Base-by-base conservation (phyloP, 2,888 invertebrate genomes). In the Urechis unicinctus region DNA sequence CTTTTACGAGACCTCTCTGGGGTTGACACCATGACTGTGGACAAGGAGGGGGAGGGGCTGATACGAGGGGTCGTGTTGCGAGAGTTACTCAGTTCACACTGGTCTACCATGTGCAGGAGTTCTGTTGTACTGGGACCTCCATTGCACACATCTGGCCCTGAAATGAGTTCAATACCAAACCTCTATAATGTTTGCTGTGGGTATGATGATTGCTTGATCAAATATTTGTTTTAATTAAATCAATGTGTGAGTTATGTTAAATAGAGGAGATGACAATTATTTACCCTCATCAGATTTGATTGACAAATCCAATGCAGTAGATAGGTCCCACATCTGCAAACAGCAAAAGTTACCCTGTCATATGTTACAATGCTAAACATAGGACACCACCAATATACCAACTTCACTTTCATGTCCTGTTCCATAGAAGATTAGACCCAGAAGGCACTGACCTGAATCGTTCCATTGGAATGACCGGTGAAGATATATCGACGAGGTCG, bases 61-160 rank as follows among this genome's bases (percentile, higher is more conserved):
- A 88, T 83, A 66, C 87, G 90, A 60, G 91, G 91, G 1, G 86
- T 88, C 2, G 86, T 86, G 68, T 84, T 84, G 57, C 86, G 82
- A 58, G 87, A 88, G 75, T 87, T 88, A 72, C 88, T 89, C 62
- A 96, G 83, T 78, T 96, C 96, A 81, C 94, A 95, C 66, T 93
- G 92, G 66, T 96, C 93, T 63, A 97, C 83, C 61, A 96, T 82
- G 29, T 88, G 86, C 67, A 97, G 85, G 60, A 97, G 82, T 81
- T 97, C 96, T 73, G 89, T 87, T 1, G 95, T 86, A 1, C 88
- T 87, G 30, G 96, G 96, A n/a, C 96, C 95, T 61, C 93, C 93
- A 44, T 42, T 24, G 1, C n/a, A n/a, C 17, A 17, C 9, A 2
- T 48, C 48, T 2, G 3, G 9, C 21, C 48, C 48, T 48, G 28